Evolutionary conservation across 2,797 vertebrate species (phyloP).

Genomic region (Lepus oiostolus): DNA sequence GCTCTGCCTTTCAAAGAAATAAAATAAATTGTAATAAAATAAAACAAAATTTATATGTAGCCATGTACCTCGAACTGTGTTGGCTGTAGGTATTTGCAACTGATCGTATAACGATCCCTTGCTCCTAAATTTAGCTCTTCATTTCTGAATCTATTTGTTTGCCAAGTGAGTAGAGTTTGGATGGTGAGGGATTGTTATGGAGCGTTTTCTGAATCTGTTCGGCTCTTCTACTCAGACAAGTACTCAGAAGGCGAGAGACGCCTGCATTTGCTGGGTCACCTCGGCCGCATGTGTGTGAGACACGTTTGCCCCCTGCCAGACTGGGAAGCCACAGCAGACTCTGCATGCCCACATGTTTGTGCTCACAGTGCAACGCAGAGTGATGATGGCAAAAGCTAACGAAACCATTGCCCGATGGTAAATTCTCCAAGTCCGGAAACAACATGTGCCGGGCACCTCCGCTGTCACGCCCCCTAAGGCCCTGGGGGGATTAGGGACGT

Average conservation of each 20-base stretch:
- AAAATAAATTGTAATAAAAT: too few species aligned
- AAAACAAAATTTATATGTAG: not conserved
- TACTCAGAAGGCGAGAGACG: not conserved
- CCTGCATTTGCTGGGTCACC: not conserved
- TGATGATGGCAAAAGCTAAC: not conserved
- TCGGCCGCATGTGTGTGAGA: not conserved
- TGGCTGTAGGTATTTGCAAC: not conserved
- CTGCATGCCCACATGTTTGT: rapidly evolving
- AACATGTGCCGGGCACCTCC: not conserved
- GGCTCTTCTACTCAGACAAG: not conserved
- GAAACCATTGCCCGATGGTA: too few species aligned
- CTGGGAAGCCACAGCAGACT: not conserved
- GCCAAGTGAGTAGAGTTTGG: not conserved
- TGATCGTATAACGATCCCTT: not conserved
- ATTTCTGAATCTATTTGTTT: slow-evolving; percentile 18
- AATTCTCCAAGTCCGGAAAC: not conserved
- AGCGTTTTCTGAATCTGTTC: not conserved
- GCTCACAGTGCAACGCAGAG: rapidly evolving
- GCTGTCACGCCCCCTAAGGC: not conserved
- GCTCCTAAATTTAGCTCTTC: not conserved
- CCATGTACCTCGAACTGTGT: not conserved
- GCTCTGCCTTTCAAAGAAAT: too few species aligned
- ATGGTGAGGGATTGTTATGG: not conserved
- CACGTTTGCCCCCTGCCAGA: not conserved
- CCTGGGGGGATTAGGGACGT: not conserved